Base-by-base conservation (phyloP, 2,797 vertebrate genomes). In the Chaetophractus vellerosus region DNA sequence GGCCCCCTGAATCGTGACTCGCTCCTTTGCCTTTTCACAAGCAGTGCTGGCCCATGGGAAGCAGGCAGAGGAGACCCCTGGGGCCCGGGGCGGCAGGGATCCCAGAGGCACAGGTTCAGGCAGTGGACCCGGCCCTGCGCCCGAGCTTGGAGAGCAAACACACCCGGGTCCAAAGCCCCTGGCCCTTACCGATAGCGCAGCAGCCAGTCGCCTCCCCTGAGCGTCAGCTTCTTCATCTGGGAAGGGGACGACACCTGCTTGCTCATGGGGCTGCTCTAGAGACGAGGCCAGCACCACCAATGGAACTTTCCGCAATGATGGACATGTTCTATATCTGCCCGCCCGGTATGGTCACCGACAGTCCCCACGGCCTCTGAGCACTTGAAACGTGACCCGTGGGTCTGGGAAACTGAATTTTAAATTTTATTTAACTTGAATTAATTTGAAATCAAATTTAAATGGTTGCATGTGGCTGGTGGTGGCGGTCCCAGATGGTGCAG, bases 271-370 rank as follows among this genome's bases (percentile, higher is more conserved):
- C 1, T 21, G 26, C 59, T 69, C 52, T 19, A 66, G 76, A 64
- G 55, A 9, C 0, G 2, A 64, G 71, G 7, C n/a, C 0, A 12
- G 5, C 1, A 0, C 57, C n/a, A 21, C 11, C 64, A 19, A 2
- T 0, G 21, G 63, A 79, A 63, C 50, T n/a, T 24, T 19, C 79
- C 38, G 36, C 0, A 6, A 6, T 5, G 41, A 59, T 0, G 0
- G 69, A 36, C 0, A 0, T 33, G 48, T 21, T 74, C 63, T 9
- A 21, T 0, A 8, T 28, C n/a, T 48, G 55, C 55, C 55, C 21
- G 52, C 7, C 55, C 19, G 6, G 55, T 55, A 21, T 5, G 55
- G 55, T 19, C 6, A 1, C 71, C 0, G 0, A 38, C 2, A 66
- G 28, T 16, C 48, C 71, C n/a, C 9, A 15, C 8, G 18, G 45